Base-by-base conservation (phyloP, 2,113 vertebrate genomes). In the Dicerorhinus sumatrensis region DNA sequence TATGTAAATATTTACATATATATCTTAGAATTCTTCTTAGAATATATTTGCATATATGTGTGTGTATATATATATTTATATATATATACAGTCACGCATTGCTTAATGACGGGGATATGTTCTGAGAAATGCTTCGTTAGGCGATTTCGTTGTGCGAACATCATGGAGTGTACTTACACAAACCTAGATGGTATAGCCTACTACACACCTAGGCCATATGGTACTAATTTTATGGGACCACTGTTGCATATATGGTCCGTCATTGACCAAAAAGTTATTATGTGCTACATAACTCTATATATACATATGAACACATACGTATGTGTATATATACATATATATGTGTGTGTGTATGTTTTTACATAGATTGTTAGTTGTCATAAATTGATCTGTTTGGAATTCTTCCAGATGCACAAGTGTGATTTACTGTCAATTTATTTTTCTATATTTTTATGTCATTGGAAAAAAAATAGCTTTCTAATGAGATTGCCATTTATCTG, bases 341-440 rank as follows among this genome's bases (percentile, higher is more conserved):
- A 17, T 77, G 48, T 33, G 6, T 54, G 31, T 18, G 16, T 29
- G 18, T 76, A 76, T 76, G 21, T 46, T 79, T 93, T 27, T 46
- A 93, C 42, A 54, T 48, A 95, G 46, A 25, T 33, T 82, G n/a
- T 62, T 83, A 21, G 10, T 62, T 95, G n/a, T 82, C 29, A 29
- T 90, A 75, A 82, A 36, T 81, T 65, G 14, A 94, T 86, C 33
- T 29, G 6, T 10, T 56, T 83, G 60, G 9, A 92, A 42, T 87
- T 76, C 46, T 95, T 60, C 17, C 60, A 93, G 60, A 91, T 63
- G 25, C 20, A 69, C 4, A 69, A n/a, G 3, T 93, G 94, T 54
- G 42, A 76, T 91, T 97, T 92, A 56, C 33, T 67, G n/a, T n/a
- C 23, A 54, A 14, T 87, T 88, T 84, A 65, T 67, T 94, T 97